These are phyloP conservation scores for Vimba vimba DNA, from an alignment of 2,113 vertebrate genomes.

Conservation along the genomic window DNA sequence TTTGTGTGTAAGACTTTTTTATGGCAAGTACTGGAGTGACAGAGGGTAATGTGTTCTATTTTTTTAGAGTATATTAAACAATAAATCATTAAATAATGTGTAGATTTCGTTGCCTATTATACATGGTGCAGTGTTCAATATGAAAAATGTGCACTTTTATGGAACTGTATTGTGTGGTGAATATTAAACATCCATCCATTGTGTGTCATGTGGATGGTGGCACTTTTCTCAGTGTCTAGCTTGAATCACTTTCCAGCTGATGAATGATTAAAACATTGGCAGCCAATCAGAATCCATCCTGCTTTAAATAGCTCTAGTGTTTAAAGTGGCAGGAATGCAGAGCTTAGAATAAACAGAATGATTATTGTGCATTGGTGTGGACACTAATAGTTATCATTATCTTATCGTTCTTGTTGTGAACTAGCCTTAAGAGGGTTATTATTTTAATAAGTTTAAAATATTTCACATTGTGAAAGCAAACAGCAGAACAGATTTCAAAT, in stretches of 20 bases:
- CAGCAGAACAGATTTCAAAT: neutral
- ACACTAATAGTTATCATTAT: too few relatives aligned
- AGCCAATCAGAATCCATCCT: too few relatives aligned
- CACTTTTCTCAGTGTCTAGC: neutral
- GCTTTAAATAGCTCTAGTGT: too few relatives aligned
- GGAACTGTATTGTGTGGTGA: neutral
- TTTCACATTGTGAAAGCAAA: neutral
- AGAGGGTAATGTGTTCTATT: constrained; percentile 28
- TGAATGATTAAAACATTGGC: too few relatives aligned
- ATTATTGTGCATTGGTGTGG: too few relatives aligned
- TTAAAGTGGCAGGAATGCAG: too few relatives aligned
- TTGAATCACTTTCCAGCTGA: too few relatives aligned
- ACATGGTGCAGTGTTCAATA: neutral
- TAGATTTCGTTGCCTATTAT: constrained; percentile 28
- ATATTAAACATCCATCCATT: neutral
- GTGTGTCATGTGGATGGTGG: neutral
- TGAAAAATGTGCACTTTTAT: neutral
- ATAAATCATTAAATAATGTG: constrained; percentile 44
- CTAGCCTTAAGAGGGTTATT: neutral
- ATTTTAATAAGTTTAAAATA: neutral
- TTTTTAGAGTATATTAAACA: constrained; percentile 25
- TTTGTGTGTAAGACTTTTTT: constrained; percentile 39
- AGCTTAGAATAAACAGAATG: too few relatives aligned
- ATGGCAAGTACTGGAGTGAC: constrained; percentile 28
- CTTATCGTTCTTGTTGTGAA: too few relatives aligned